Base-by-base conservation (phyloP, 2,113 vertebrate genomes). In the Ondatra zibethicus region DNA sequence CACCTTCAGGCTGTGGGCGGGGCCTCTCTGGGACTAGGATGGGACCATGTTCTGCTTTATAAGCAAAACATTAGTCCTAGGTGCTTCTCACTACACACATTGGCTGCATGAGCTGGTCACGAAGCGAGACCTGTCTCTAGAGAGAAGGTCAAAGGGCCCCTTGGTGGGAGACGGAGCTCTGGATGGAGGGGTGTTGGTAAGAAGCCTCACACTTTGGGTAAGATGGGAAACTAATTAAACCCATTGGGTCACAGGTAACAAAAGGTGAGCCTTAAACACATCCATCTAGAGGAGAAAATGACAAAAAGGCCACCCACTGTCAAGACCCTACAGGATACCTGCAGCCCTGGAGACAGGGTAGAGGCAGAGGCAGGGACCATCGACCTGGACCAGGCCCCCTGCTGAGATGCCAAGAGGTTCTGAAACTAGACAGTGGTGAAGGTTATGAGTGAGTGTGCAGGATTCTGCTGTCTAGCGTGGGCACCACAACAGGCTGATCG, bases 1-100 rank as follows among this genome's bases (percentile, higher is more conserved):
- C 33, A 3, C 3, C 11, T 0, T 5, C 25, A 10, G 61, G 31
- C 1, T 10, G 17, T 0, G 3, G 0, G 31, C 0, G 0, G 42
- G 5, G 33, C 36, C 27, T 23, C 31, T 14, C 4, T 7, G 21
- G 7, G 19, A 31, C 42, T 4, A 3, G 0, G 4, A 7, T 23
- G 36, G 19, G n/a, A 23, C 77, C 27, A 39, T 58, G 21, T 52
- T 78, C 47, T 3, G 39, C 23, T 42, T 61, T 21, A 65, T 52
- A 52, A 66, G 17, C 19, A 12, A 78, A 68, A 23, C 31, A 16
- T 9, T 0, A 13, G 42, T 14, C n/a, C 27, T 50, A 3, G 7
- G 42, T 36, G 7, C 63, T 88, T 70, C 5, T 9, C 2, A 6
- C 27, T 7, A 63, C 84, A 58, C n/a, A 65, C 5, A 0, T 7